Conservation (phyloP, 1,140 invertebrate genomes). For the Sarcophaga peregrina region DNA sequence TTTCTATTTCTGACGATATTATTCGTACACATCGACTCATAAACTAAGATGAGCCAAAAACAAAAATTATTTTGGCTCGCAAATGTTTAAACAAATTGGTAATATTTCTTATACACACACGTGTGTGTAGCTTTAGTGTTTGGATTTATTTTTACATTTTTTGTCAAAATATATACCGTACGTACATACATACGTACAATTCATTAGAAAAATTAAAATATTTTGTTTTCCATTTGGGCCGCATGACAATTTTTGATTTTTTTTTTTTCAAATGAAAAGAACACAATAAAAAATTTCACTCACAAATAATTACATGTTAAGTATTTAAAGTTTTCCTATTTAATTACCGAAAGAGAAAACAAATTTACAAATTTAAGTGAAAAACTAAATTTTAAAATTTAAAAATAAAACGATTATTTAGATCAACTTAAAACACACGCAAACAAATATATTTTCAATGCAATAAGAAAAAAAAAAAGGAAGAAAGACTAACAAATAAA, state of each 20-base stretch:
- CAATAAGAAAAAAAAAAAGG: background rate
- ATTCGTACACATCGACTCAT: background rate
- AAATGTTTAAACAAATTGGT: slow-evolving; percentile 20
- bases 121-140: slow-evolving; percentile 2
- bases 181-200: no score
- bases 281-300: background rate
- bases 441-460: no score
- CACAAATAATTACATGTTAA: background rate
- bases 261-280: background rate
- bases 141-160: background rate
- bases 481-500: background rate
- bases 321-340: background rate
- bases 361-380: background rate
- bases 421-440: background rate
- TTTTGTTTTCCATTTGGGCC: background rate
- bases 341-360: background rate
- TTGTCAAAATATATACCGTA: slow-evolving; percentile 21
- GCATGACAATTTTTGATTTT: background rate
- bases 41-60: background rate
- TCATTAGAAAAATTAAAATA: no score
- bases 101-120: background rate
- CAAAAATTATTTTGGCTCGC: background rate
- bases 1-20: no score
- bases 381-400: background rate
- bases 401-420: slow-evolving; percentile 9